phyloP scores from a whole-genome alignment of 2,113 vertebrate genomes.

The Eudyptes chrysolophus region DNA sequence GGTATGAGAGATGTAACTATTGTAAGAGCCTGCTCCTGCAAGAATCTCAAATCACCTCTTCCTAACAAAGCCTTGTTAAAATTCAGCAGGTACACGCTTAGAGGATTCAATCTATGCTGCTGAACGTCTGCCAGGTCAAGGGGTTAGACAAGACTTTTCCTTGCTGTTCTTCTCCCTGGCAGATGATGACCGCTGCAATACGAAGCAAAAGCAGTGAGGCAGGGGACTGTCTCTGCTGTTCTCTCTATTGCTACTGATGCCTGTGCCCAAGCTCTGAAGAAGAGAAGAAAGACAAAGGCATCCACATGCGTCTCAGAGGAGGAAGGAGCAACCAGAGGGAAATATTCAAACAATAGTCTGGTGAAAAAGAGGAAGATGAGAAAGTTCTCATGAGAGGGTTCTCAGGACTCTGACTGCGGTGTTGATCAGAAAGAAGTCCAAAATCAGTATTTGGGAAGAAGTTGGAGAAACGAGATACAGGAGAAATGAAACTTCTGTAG shows the following conservation, averaged over 20 bases:
- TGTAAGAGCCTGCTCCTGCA: not conserved
- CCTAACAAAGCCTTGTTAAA: not conserved
- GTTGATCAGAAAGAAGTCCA: not conserved
- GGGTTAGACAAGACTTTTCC: not conserved
- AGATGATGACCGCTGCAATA: not conserved
- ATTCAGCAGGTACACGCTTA: not conserved
- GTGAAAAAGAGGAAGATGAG: not conserved
- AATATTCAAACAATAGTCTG: not conserved
- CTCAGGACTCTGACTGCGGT: not conserved
- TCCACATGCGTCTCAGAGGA: rapidly evolving
- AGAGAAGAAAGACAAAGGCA: not conserved
- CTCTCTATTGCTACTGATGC: not conserved
- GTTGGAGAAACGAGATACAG: not conserved
- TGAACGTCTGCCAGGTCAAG: not conserved
- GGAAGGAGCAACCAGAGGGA: not conserved
- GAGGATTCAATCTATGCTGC: not conserved
- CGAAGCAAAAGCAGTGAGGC: not conserved
- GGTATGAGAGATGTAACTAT: not conserved
- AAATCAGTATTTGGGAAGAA: not conserved
- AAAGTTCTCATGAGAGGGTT: not conserved
- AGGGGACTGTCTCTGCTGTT: not conserved
- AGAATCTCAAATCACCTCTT: not conserved
- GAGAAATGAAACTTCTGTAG: not conserved
- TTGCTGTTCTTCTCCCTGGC: not conserved
- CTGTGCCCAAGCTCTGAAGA: not conserved